These are phyloP conservation scores for Nerophis ophidion DNA, from an alignment of 2,113 vertebrate species.

Conservation along the genomic window DNA sequence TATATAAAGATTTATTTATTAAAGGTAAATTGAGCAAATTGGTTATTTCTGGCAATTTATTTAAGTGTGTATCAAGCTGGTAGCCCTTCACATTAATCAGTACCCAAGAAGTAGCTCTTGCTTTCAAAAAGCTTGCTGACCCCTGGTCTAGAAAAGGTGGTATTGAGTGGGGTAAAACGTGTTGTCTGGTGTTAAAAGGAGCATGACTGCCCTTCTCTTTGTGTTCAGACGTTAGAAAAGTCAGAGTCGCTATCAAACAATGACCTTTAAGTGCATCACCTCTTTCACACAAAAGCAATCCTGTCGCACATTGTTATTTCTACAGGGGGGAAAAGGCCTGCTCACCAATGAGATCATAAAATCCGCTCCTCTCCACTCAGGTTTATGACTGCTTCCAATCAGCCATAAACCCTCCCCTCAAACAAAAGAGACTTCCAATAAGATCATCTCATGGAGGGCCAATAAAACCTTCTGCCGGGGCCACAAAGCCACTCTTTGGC, in stretches of 20 bases:
- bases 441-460: conserved; percentile 32
- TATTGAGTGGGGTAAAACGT: neutral
- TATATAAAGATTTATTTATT: too few species aligned
- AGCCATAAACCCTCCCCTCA: conserved; percentile 46
- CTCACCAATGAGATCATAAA: conserved; percentile 36
- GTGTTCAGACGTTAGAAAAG: neutral
- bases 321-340: conserved; percentile 2
- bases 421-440: conserved; percentile 42
- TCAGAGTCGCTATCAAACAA: neutral
- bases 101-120: too few species aligned
- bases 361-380: conserved; percentile 41
- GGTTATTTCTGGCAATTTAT: too few species aligned
- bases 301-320: conserved; percentile 5
- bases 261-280: neutral
- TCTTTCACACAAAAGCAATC: neutral
- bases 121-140: too few species aligned
- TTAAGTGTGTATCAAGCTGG: too few species aligned
- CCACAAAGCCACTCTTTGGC: conserved; percentile 34
- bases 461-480: conserved; percentile 40
- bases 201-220: neutral
- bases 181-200: neutral
- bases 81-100: too few species aligned
- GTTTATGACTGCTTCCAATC: conserved; percentile 48
- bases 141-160: neutral
- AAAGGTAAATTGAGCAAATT: too few species aligned